These are phyloP conservation scores for Hippocampus zosterae DNA, from an alignment of 2,113 vertebrate genomes.

Conservation along the genomic window DNA sequence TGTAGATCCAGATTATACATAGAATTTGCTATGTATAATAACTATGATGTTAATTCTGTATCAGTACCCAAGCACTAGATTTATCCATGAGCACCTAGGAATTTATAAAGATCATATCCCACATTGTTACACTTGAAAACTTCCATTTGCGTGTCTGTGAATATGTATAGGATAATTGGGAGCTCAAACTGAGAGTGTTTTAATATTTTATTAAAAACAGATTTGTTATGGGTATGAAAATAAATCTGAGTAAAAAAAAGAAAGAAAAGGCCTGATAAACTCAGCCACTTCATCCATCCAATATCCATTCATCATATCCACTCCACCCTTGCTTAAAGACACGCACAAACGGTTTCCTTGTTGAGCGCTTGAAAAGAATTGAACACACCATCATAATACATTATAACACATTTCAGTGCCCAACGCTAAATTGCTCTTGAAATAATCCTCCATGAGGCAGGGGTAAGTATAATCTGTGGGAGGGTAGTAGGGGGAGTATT, in stretches of 20 bases:
- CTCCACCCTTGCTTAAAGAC: conserved; percentile 3
- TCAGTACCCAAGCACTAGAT: not conserved
- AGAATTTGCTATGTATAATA: not conserved
- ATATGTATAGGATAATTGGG: not conserved
- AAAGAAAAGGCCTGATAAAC: conserved; percentile 34
- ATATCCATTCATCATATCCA: conserved; percentile 13
- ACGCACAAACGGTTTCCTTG: conserved; percentile 8
- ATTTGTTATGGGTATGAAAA: conserved; percentile 43
- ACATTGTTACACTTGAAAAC: not conserved
- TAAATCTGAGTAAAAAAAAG: conserved; percentile 36
- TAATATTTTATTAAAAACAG: conserved; percentile 35
- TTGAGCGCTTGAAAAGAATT: not conserved
- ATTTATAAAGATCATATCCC: not conserved
- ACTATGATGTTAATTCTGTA: not conserved
- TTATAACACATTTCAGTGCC: conserved; percentile 79
- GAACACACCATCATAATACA: conserved; percentile 65
- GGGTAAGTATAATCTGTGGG: conserved; percentile 70
- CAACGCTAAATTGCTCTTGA: conserved; percentile 70
- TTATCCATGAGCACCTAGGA: not conserved
- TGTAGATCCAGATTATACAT: not conserved
- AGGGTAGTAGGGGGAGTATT: conserved; percentile 63
- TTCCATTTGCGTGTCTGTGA: not conserved
- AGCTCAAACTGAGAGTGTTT: not conserved
- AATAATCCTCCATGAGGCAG: conserved; percentile 65
- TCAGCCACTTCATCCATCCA: conserved; percentile 5